Evolutionary conservation across 2,113 vertebrate genomes (phyloP).

Genomic region (Corythoichthys haematopterus): DNA sequence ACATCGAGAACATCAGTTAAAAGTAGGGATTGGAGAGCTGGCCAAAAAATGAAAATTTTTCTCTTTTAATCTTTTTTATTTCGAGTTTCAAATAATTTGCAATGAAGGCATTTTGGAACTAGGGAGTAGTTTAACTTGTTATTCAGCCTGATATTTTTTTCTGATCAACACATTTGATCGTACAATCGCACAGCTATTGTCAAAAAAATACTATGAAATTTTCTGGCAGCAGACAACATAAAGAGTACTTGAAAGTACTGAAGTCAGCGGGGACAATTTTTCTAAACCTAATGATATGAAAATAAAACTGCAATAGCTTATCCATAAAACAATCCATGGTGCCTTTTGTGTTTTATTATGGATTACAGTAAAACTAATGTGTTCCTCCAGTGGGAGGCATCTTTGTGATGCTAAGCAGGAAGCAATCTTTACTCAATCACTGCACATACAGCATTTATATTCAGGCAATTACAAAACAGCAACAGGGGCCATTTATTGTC

Average conservation of each 20-base stretch:
- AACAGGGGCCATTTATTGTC: constrained; percentile 8
- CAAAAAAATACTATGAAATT: neutral
- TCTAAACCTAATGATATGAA: constrained; percentile 5
- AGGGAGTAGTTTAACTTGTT: too few species aligned
- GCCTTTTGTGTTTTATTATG: neutral
- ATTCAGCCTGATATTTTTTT: too few species aligned
- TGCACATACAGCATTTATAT: constrained; percentile 18
- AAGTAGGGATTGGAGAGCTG: neutral
- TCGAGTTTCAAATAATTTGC: too few species aligned
- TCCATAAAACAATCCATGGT: constrained; percentile 1
- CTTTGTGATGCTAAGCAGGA: constrained; percentile 34
- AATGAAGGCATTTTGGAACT: too few species aligned
- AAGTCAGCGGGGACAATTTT: neutral
- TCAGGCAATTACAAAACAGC: constrained; percentile 30
- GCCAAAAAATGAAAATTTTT: too few species aligned
- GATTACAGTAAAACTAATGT: constrained; percentile 9
- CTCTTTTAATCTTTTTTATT: too few species aligned
- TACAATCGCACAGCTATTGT: too few species aligned
- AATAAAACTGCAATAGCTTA: neutral
- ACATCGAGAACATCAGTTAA: neutral
- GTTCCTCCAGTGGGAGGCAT: constrained; percentile 11
- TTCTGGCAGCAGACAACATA: neutral
- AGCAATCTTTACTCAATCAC: constrained; percentile 21
- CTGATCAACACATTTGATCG: too few species aligned
- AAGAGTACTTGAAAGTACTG: neutral